phyloP scores from a whole-genome alignment of 2,888 invertebrate genomes.

The Alentia gelatinosa region DNA sequence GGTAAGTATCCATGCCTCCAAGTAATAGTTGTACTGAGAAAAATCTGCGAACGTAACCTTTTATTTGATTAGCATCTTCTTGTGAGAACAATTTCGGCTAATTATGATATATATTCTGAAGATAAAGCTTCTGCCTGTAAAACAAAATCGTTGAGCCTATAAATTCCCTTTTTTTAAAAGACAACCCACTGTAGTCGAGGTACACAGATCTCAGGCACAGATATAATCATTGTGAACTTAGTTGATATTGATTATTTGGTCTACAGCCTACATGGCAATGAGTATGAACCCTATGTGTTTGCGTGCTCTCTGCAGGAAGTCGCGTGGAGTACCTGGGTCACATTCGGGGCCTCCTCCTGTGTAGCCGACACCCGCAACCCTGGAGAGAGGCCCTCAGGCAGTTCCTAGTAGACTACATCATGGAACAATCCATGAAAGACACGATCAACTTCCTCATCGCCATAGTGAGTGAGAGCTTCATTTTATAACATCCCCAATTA shows the following conservation, averaged over 20 bases:
- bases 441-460: constrained; percentile 33
- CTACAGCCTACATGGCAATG: too few relatives aligned
- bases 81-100: too few relatives aligned
- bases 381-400: constrained; percentile 41
- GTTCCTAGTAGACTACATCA: constrained; percentile 29
- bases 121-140: too few relatives aligned
- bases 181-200: too few relatives aligned
- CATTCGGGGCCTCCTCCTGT: constrained; percentile 24
- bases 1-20: neutral
- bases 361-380: neutral
- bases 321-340: constrained; percentile 28
- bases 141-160: too few relatives aligned
- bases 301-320: neutral
- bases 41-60: neutral
- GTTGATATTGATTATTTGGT: too few relatives aligned
- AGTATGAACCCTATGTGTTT: too few relatives aligned
- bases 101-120: too few relatives aligned
- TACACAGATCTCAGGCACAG: too few relatives aligned
- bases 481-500: too few relatives aligned
- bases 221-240: too few relatives aligned
- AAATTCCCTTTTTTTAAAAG: neutral
- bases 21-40: neutral
- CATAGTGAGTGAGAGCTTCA: neutral
- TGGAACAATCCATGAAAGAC: neutral
- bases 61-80: too few relatives aligned